These are phyloP conservation scores for Psittacus erithacus DNA, from an alignment of 2,113 vertebrate species.

Conservation along the genomic window DNA sequence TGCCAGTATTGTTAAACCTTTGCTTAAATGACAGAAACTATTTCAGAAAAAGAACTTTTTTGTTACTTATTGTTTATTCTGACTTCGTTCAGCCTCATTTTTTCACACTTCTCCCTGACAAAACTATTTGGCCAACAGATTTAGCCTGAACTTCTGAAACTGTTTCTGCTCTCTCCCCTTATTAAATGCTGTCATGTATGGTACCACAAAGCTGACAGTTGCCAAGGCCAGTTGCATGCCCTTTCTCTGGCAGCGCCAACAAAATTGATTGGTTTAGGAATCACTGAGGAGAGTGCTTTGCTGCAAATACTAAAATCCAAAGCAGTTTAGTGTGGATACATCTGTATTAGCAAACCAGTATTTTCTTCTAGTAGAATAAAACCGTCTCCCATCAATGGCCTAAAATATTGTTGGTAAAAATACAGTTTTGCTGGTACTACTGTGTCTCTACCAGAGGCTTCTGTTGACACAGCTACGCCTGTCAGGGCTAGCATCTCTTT, in stretches of 20 bases:
- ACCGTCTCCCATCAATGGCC: not conserved
- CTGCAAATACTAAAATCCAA: constrained; percentile 16
- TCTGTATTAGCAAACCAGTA: not conserved
- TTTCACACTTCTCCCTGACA: not conserved
- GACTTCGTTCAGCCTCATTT: not conserved
- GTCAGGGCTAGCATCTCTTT: constrained; percentile 16
- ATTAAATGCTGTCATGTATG: not conserved
- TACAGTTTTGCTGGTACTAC: not conserved
- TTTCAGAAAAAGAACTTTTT: constrained; percentile 19
- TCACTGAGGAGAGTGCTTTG: not conserved
- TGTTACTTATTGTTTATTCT: not conserved
- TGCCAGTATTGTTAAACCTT: constrained; percentile 49
- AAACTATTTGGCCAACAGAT: constrained; percentile 18
- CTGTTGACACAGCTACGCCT: not conserved
- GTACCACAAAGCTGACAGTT: constrained; percentile 1
- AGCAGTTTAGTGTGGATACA: not conserved
- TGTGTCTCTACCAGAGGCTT: constrained; percentile 8
- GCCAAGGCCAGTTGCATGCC: not conserved
- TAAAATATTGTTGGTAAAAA: constrained; percentile 30
- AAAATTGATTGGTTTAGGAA: constrained; percentile 27
- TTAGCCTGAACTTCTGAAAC: not conserved
- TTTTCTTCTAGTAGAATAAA: constrained; percentile 6
- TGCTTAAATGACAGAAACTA: constrained; percentile 15
- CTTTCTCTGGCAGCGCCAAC: not conserved
- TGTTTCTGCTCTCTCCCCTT: not conserved